Percentiles rank a stretch among this genome's conserved stretches.
Conservation (phyloP, 2,113 vertebrate species). For the Monopterus albus region DNA sequence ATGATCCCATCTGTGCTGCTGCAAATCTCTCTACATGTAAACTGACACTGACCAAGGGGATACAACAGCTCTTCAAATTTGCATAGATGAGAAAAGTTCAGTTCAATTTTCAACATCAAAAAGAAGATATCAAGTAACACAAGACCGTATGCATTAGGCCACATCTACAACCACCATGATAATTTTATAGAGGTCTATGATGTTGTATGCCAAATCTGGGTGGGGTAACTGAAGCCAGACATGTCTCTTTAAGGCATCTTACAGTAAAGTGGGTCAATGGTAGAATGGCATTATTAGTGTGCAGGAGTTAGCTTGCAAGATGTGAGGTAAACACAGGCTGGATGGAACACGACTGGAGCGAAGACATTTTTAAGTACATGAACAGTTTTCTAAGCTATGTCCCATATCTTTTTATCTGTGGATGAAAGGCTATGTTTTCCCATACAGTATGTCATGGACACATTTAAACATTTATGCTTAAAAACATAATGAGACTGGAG, state of each 20-base stretch:
- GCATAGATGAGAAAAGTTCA: conserved; percentile 33
- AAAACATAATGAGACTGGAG: conserved; percentile 22
- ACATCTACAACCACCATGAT: conserved; percentile 70
- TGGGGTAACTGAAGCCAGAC: conserved; percentile 82
- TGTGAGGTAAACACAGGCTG: conserved; percentile 25
- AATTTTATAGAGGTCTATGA: conserved; percentile 75
- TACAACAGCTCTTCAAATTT: conserved; percentile 31
- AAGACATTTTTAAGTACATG: not conserved
- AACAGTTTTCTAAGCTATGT: not conserved
- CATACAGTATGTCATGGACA: conserved; percentile 1
- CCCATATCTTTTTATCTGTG: not conserved
- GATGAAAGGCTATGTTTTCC: conserved; percentile 12
- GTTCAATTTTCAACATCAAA: conserved; percentile 63
- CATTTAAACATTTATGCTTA: conserved; percentile 30
- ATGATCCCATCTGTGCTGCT: not conserved
- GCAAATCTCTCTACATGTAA: not conserved
- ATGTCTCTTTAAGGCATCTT: conserved; percentile 64
- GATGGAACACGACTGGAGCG: not conserved
- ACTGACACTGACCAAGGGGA: conserved; percentile 1
- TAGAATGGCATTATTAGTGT: conserved; percentile 28
- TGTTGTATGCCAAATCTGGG: conserved; percentile 68
- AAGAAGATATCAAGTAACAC: conserved; percentile 66
- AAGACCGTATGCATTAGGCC: conserved; percentile 58
- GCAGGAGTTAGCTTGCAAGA: conserved; percentile 33
- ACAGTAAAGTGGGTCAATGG: conserved; percentile 74